Evolutionary conservation across 2,888 invertebrate genomes (phyloP).

Genomic region (Meandrusa payeni): DNA sequence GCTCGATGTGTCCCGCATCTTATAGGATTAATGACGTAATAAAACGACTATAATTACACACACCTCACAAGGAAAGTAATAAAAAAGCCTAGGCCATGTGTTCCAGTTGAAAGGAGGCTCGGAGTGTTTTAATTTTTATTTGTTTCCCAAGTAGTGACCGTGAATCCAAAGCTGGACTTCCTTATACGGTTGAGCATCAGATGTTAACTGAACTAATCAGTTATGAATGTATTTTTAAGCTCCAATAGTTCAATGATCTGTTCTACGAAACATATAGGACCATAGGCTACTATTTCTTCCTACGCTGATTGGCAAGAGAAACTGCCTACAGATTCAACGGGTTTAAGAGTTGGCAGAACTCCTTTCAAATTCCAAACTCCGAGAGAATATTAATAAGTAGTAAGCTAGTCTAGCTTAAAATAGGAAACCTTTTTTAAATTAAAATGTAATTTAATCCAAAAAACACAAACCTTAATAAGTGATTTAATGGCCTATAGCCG

Average conservation of each 20-base stretch:
- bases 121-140: conserved; percentile 20
- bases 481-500: conserved; percentile 25
- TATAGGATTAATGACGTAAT: conserved; percentile 11
- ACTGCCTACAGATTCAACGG: too few species aligned
- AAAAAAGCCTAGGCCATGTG: conserved; percentile 32
- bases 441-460: background rate
- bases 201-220: too few species aligned
- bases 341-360: too few species aligned
- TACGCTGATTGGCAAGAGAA: too few species aligned
- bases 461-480: conserved; percentile 25
- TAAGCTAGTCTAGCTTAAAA: too few species aligned
- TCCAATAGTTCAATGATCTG: too few species aligned
- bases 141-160: conserved; percentile 23
- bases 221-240: too few species aligned
- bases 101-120: conserved; percentile 19
- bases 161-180: conserved; percentile 23
- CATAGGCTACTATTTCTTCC: too few species aligned
- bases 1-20: background rate
- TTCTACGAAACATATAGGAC: too few species aligned
- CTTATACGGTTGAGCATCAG: background rate
- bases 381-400: too few species aligned
- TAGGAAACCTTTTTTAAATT: too few species aligned
- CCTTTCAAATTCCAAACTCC: too few species aligned
- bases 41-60: conserved; percentile 17
- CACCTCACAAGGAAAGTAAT: conserved; percentile 28